phyloP scores from a whole-genome alignment of 2,797 vertebrate genomes.

The Discoglossus pictus region DNA sequence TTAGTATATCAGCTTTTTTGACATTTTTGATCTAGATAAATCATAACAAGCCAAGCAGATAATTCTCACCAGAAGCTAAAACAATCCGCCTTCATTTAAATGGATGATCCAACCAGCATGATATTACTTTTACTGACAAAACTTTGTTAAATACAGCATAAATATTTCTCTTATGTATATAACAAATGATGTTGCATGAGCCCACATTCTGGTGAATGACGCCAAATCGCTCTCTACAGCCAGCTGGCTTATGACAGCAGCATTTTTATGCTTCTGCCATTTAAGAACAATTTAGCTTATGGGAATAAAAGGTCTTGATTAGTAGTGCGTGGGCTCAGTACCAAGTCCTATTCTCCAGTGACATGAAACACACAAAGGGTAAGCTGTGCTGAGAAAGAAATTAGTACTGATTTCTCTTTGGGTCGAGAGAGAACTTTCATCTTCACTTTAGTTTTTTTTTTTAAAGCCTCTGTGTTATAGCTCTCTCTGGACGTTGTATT shows the following conservation, averaged over 20 bases:
- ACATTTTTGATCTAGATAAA: neutral
- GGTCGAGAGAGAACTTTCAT: constrained; percentile 33
- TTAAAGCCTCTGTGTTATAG: constrained; percentile 15
- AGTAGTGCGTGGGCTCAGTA: constrained; percentile 18
- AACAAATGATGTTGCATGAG: constrained; percentile 31
- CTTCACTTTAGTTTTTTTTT: constrained; percentile 12
- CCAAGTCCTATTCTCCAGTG: constrained; percentile 32
- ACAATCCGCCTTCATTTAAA: constrained; percentile 26
- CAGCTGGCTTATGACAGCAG: constrained; percentile 41
- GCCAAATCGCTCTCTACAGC: constrained; percentile 20
- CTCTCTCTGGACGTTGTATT: constrained; percentile 15
- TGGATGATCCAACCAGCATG: constrained; percentile 10
- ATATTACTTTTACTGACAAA: constrained; percentile 12
- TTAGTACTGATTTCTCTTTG: constrained; percentile 24
- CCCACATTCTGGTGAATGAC: constrained; percentile 6
- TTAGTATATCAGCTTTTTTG: too few species aligned
- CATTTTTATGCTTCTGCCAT: constrained; percentile 42
- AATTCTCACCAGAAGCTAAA: constrained; percentile 17
- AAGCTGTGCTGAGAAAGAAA: constrained; percentile 13
- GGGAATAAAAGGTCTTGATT: constrained; percentile 41
- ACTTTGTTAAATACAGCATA: constrained; percentile 17
- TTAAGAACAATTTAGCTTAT: constrained; percentile 40
- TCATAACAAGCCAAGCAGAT: constrained; percentile 7
- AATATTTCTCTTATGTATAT: constrained; percentile 27
- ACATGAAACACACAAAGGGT: constrained; percentile 25